phyloP scores from a whole-genome alignment of 2,888 invertebrate genomes.

The Himalopsyche tibetana region DNA sequence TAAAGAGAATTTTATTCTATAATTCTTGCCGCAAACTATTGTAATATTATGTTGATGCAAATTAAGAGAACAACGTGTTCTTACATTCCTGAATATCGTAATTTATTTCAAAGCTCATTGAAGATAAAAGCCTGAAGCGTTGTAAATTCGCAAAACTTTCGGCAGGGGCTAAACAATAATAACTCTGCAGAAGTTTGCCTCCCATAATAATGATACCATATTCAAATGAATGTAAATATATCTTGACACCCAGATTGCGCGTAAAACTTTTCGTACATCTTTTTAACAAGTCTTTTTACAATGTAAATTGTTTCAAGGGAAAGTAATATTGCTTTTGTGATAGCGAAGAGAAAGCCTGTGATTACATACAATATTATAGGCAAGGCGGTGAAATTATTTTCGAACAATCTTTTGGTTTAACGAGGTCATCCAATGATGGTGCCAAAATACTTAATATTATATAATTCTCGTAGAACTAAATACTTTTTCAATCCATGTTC shows the following conservation, averaged over 20 bases:
- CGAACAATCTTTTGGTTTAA: too few relatives aligned
- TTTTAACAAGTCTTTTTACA: background rate
- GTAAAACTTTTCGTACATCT: background rate
- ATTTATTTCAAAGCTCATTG: background rate
- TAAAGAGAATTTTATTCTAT: too few relatives aligned
- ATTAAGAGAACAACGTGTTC: too few relatives aligned
- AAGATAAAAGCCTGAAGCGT: background rate
- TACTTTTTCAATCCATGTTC: too few relatives aligned
- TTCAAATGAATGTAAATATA: background rate
- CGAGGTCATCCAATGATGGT: too few relatives aligned
- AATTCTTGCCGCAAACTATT: too few relatives aligned
- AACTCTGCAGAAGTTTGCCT: background rate
- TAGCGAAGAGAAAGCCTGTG: too few relatives aligned
- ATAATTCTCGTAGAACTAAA: too few relatives aligned
- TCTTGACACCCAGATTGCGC: conserved; percentile 16
- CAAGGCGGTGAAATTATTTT: too few relatives aligned
- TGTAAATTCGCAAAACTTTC: background rate
- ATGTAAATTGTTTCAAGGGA: background rate
- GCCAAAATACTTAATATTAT: too few relatives aligned
- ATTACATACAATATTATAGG: too few relatives aligned
- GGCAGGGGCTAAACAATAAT: background rate
- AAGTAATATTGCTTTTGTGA: background rate
- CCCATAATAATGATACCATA: background rate
- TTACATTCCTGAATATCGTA: background rate
- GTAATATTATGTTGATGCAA: too few relatives aligned